phyloP scores from a whole-genome alignment of 1,140 invertebrate genomes.

The Wiebesia pumilae region DNA sequence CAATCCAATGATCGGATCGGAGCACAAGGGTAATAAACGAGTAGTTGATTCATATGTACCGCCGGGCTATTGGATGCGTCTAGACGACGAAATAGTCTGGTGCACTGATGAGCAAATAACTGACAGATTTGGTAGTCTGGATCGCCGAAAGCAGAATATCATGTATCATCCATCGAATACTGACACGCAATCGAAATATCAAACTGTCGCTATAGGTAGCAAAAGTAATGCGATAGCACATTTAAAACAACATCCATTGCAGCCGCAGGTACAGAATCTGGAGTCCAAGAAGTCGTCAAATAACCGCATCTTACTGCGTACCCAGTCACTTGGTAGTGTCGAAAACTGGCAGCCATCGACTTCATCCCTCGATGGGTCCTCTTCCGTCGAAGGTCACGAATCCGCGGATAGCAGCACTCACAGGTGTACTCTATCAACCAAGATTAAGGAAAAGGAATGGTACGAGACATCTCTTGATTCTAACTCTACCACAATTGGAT shows the following conservation, averaged over 20 bases:
- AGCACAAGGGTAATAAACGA: constrained; percentile 54
- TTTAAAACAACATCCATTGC: constrained; percentile 50
- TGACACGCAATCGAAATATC: constrained; percentile 63
- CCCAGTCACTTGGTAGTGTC: constrained; percentile 79
- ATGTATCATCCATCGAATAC: constrained; percentile 62
- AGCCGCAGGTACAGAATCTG: constrained; percentile 58
- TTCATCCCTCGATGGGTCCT: constrained; percentile 26
- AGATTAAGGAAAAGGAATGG: constrained; percentile 80
- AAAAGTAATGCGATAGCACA: constrained; percentile 58
- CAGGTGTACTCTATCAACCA: constrained; percentile 64
- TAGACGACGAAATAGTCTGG: constrained; percentile 70
- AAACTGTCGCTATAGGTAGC: constrained; percentile 60
- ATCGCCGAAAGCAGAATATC: constrained; percentile 76
- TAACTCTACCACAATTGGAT: constrained; percentile 61
- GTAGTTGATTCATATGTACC: constrained; percentile 58
- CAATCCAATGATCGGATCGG: constrained; percentile 42
- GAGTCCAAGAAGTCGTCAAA: constrained; percentile 63
- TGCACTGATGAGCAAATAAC: constrained; percentile 63
- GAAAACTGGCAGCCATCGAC: constrained; percentile 73
- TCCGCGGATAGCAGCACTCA: constrained; percentile 58
- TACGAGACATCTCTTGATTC: constrained; percentile 84
- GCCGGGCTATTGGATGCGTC: constrained; percentile 66
- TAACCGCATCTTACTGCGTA: constrained; percentile 76
- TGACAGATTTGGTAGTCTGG: constrained; percentile 79
- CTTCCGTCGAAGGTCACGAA: constrained; percentile 62